Base-by-base conservation (phyloP, 2,113 vertebrate species). In the Phocoena phocoena region DNA sequence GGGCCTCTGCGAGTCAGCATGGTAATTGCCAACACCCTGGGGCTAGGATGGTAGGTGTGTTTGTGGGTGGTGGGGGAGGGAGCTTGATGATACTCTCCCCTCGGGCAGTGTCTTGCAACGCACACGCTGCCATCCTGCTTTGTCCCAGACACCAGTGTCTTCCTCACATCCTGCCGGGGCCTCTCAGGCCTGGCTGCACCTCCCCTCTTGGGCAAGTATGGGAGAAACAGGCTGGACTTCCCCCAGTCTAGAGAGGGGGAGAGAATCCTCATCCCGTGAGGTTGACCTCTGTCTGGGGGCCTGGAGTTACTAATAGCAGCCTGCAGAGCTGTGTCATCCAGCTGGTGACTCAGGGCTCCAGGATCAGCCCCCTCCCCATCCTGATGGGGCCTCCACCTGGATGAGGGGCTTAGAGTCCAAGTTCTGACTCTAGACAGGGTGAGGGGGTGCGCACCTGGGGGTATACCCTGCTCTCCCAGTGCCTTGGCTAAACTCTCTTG, bases 271-370 rank as follows among this genome's bases (percentile, higher is more conserved):
- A 90, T 92, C 95, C 92, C 87, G 62, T 92, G 97, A 97, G 97
- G 92, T 71, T 97, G 96, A 92, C 67, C 96, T 80, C 2, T 2
- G 17, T 58, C 55, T 92, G 53, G 80, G 89, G 96, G 60, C 79
- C 79, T 87, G 15, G 70, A 88, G 94, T 94, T 98, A 97, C 44
- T 97, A 97, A 97, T 92, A 90, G 81, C 28, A 67, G 86, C 47
- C 94, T 77, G 77, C 58, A 41, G 68, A 88, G 53, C 97, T 97
- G 93, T 92, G 96, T 98, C 97, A 98, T 74, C 77, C 33, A 12
- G 83, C 68, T 38, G 68, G 65, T 98, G 97, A 98, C 92, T 98
- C 98, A 97, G 88, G 76, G 50, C 83, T 84, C 89, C 70, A 84
- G 79, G 77, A 23, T 50, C 73, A 94, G 62, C 86, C 86, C 67